A percentile compares a stretch with the other conserved stretches of the same genome.
These are phyloP conservation scores for Orussus abietinus DNA, from an alignment of 1,140 invertebrate genomes.

Conservation along the genomic window DNA sequence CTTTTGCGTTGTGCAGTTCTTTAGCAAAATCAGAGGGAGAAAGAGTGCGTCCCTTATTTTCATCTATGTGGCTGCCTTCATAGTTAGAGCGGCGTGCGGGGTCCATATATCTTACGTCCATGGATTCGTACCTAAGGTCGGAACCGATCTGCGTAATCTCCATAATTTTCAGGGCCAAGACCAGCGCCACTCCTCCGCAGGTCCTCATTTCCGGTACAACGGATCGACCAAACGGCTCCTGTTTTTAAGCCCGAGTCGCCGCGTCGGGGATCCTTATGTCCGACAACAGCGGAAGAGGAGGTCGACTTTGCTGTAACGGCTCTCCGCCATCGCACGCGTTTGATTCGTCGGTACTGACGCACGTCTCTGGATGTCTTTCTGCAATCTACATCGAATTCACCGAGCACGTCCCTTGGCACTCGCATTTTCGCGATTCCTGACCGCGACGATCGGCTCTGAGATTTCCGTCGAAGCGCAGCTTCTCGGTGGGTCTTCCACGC, in stretches of 20 bases:
- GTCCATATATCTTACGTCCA: slow-evolving; percentile 4
- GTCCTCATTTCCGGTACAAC: slow-evolving; percentile 39
- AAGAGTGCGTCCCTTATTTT: not conserved
- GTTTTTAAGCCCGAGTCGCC: slow-evolving; percentile 17
- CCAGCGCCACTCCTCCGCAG: slow-evolving; percentile 35
- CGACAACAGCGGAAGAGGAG: slow-evolving; percentile 28
- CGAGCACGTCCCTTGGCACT: slow-evolving; percentile 4
- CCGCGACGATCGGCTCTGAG: not conserved
- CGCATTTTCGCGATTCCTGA: slow-evolving; percentile 4
- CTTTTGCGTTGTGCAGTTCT: not conserved
- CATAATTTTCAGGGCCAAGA: slow-evolving; percentile 29
- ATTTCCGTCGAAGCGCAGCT: not conserved
- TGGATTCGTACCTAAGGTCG: slow-evolving; percentile 8
- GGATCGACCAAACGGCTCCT: slow-evolving; percentile 14
- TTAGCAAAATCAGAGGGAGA: not conserved
- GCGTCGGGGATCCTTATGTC: slow-evolving; percentile 21
- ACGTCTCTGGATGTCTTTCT: slow-evolving; percentile 9
- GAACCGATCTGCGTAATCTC: not conserved
- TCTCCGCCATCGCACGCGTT: slow-evolving; percentile 31
- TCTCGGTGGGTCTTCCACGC: no score
- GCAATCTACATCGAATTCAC: slow-evolving; percentile 5
- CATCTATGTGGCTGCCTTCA: not conserved
- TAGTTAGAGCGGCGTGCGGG: not conserved
- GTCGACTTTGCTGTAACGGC: slow-evolving; percentile 16
- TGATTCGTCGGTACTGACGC: slow-evolving; percentile 28